A percentile compares a stretch with the other conserved stretches of the same genome.
Conservation (phyloP, 2,888 invertebrate genomes). For the Thysanoteuthis rhombus region DNA sequence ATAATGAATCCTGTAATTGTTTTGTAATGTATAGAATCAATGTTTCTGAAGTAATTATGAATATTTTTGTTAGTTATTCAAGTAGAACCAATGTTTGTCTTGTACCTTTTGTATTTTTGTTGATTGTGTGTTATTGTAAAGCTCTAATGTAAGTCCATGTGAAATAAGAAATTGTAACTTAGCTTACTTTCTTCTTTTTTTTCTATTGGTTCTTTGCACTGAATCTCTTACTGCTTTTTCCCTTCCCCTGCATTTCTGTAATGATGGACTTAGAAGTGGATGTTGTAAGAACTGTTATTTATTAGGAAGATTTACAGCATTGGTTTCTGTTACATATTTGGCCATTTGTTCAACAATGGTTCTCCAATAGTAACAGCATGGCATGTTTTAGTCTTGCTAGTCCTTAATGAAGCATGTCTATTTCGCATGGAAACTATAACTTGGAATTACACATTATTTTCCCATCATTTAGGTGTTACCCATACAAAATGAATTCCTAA, state of each 20-base stretch:
- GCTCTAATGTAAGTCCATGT: not conserved
- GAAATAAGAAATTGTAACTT: not conserved
- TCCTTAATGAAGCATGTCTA: not conserved
- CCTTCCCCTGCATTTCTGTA: not conserved
- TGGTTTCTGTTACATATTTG: not conserved
- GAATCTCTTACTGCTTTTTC: not conserved
- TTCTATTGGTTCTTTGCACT: not conserved
- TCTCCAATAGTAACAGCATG: not conserved
- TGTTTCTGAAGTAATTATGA: not conserved
- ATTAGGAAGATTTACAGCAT: not conserved
- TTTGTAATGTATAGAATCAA: not conserved
- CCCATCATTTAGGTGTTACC: not conserved
- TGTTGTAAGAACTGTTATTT: slow-evolving; percentile 12
- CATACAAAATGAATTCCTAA: not conserved
- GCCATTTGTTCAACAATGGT: not conserved
- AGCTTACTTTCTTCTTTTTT: not conserved
- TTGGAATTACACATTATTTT: slow-evolving; percentile 12
- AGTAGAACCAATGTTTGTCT: not conserved
- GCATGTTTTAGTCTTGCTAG: slow-evolving; percentile 12
- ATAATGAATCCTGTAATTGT: not conserved
- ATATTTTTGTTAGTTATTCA: not conserved
- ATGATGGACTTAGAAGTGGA: not conserved
- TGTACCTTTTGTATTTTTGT: slow-evolving; percentile 12
- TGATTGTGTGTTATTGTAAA: not conserved
- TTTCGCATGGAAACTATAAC: not conserved